phyloP scores from a whole-genome alignment of 1,140 invertebrate species.

The Epicauta chinensis region DNA sequence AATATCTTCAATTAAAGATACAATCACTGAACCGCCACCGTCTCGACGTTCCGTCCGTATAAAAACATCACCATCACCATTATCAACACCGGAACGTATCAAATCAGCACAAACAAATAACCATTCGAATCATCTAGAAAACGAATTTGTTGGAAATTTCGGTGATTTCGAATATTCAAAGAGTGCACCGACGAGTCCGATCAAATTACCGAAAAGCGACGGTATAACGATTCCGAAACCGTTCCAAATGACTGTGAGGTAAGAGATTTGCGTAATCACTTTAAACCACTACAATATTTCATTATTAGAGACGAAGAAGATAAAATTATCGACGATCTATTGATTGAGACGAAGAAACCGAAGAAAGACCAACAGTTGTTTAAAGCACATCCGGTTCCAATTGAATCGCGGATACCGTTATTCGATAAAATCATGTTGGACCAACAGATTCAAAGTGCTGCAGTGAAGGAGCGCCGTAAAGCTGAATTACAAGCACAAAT shows the following conservation, averaged over 20 bases:
- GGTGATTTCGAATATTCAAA: slow-evolving; percentile 9
- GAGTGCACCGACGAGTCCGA: slow-evolving; percentile 53
- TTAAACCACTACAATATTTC: not conserved
- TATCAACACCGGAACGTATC: too few species aligned
- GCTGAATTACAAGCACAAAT: slow-evolving; percentile 52
- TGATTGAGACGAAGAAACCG: slow-evolving; percentile 45
- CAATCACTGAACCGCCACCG: slow-evolving; percentile 30
- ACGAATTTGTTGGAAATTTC: too few species aligned
- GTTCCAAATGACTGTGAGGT: slow-evolving; percentile 62
- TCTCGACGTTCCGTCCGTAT: slow-evolving; percentile 41
- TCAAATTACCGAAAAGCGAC: slow-evolving; percentile 40
- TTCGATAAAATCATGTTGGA: slow-evolving; percentile 64
- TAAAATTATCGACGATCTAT: slow-evolving; percentile 48
- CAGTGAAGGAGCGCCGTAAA: slow-evolving; percentile 50
- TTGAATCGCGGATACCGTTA: slow-evolving; percentile 59
- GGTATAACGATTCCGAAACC: slow-evolving; percentile 56
- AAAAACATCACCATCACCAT: slow-evolving; percentile 32
- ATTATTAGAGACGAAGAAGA: slow-evolving; percentile 56
- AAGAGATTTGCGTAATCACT: slow-evolving; percentile 19
- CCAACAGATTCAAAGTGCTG: slow-evolving; percentile 58
- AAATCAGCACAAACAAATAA: too few species aligned
- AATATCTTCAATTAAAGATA: slow-evolving; percentile 28
- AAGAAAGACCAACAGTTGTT: slow-evolving; percentile 47
- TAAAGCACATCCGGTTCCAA: slow-evolving; percentile 56
- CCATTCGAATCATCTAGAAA: too few species aligned